Evolutionary conservation across 1,140 invertebrate species (phyloP), one percentile per base, ranked within the genome.

Genomic region (Heliconius hermathena): DNA sequence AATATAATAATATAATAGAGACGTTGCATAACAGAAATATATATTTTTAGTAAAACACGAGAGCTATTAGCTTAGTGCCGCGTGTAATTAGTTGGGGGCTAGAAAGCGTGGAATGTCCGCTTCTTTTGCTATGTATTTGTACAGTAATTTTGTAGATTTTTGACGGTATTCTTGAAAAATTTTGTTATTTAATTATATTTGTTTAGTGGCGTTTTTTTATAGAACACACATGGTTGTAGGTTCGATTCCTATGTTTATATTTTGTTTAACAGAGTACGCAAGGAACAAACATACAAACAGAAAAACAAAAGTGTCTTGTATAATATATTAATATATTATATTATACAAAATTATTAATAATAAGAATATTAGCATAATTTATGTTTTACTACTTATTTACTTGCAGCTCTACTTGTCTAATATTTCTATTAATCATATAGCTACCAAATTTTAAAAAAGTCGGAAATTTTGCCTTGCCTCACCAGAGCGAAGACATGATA

Each of bases 21-120:
- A 16, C 60, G 13, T 66, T 66, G 26, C 60, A 66, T 66, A 66
- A 66, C 60, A 66, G 22, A 66, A 66, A 66, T 66, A 66, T 66
- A 66, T 66, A 66, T 66, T 5, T 66, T 66, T 26, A 66, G 60
- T 66, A 66, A 66, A 66, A 66, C 60, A 66, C 22, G 26, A 66
- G 60, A 66, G 60, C 60, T 66, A 66, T 66, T 66, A 66, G 60
- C 60, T 66, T 29, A 66, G 22, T 66, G 26, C 60, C 26, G 60
- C 26, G 26, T 66, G 2, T 66, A 66, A 66, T 66, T 66, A 66
- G 22, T 16, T 66, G 60, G 60, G 60, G 60, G 26, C 22, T 66
- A 66, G 60, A 66, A 66, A 66, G 60, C 60, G 60, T 66, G 60
- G 60, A 66, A 29, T 66, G 60, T 66, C 60, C 22, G 60, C n/a